Percentiles rank a stretch among this genome's conserved stretches.
These are phyloP conservation scores for Lochmaea capreae DNA, from an alignment of 2,888 invertebrate genomes.

Conservation along the genomic window DNA sequence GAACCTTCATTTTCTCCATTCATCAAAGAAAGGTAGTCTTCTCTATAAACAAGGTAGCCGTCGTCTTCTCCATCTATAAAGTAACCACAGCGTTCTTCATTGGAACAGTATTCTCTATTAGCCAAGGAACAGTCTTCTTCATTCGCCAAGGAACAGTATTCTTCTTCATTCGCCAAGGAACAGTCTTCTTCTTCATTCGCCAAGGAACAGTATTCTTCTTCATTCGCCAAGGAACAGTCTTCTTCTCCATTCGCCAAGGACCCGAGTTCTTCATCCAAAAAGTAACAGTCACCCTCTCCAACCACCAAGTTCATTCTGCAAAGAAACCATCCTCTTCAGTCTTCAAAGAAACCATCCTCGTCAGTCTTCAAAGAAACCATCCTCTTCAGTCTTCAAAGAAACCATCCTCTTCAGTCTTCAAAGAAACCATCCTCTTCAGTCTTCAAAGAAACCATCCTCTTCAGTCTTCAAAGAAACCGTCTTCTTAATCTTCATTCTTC, in stretches of 20 bases:
- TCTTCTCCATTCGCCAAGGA: not conserved
- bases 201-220: not conserved
- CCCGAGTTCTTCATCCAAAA: not conserved
- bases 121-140: not conserved
- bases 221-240: not conserved
- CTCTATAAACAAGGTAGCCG: not conserved
- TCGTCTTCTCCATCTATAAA: constrained; percentile 10
- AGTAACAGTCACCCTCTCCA: not conserved
- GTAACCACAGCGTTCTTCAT: not conserved
- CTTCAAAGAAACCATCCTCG: not conserved
- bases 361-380: not conserved
- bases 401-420: not conserved
- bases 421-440: not conserved
- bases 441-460: not conserved
- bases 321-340: no score
- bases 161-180: not conserved
- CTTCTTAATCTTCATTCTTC: not conserved
- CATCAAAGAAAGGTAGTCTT: not conserved
- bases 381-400: not conserved
- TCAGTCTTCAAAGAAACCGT: not conserved
- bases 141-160: not conserved
- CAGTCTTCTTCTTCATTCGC: not conserved
- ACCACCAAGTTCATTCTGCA: no score
- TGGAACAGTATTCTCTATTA: not conserved
- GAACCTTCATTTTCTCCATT: not conserved